Percentiles rank a stretch among this genome's conserved stretches.
These are phyloP conservation scores for Mythimna vitellina DNA, from an alignment of 2,888 invertebrate genomes.

Conservation along the genomic window DNA sequence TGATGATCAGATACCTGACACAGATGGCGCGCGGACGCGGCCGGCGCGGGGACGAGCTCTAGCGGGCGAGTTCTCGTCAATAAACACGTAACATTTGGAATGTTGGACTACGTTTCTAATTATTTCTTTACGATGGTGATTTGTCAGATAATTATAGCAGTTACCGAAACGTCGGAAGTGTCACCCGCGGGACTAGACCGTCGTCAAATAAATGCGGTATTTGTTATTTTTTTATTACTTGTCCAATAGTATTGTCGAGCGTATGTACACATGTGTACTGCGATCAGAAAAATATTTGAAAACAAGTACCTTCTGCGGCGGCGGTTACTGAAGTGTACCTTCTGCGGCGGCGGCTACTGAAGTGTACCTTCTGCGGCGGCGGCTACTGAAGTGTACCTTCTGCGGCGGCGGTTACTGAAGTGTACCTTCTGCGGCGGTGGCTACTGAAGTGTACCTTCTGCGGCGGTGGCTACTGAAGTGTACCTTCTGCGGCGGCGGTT, in stretches of 20 bases:
- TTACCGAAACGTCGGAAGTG: not conserved
- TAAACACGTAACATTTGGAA: not conserved
- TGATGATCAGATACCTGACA: constrained; percentile 35
- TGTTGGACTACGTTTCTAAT: not conserved
- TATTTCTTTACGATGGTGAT: not conserved
- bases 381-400: no score
- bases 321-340: no score
- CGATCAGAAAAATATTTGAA: not conserved
- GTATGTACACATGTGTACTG: not conserved
- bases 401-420: no score
- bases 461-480: no score
- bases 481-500: no score
- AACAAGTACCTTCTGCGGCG: no score
- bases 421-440: no score
- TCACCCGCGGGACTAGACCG: not conserved
- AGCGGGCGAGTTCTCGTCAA: not conserved
- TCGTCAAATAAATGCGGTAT: not conserved
- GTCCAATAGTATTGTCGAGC: not conserved
- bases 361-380: no score
- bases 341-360: no score
- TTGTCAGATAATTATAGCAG: constrained; percentile 6
- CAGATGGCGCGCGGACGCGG: constrained; percentile 9
- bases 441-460: no score
- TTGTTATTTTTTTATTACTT: not conserved
- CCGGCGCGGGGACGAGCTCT: not conserved